These are phyloP conservation scores for Rhinogobius similis DNA, from an alignment of 2,113 vertebrate genomes.

Conservation along the genomic window DNA sequence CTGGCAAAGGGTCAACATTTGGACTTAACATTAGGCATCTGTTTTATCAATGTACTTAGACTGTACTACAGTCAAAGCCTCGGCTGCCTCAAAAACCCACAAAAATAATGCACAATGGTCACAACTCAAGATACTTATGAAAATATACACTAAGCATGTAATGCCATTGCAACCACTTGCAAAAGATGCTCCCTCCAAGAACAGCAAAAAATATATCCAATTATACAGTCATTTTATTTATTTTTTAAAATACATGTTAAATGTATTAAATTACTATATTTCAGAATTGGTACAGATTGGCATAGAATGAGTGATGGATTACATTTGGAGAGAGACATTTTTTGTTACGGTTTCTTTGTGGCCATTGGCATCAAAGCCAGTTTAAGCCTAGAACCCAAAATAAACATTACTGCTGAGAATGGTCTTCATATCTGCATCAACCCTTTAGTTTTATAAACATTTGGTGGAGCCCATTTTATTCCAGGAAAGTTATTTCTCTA, in stretches of 20 bases:
- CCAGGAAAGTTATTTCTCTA: conserved; percentile 56
- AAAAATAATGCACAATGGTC: background rate
- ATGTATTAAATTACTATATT: background rate
- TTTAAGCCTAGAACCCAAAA: conserved; percentile 64
- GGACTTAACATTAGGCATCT: background rate
- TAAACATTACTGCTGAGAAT: conserved; percentile 61
- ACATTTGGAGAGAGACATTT: background rate
- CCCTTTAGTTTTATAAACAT: conserved; percentile 67
- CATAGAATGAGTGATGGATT: background rate
- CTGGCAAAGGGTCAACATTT: background rate
- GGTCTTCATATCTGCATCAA: conserved; percentile 55
- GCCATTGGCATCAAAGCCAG: conserved; percentile 48
- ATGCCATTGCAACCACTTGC: background rate
- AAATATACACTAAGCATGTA: background rate
- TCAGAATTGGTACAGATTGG: background rate
- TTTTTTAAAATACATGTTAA: no score
- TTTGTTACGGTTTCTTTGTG: conserved; percentile 17
- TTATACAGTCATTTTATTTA: no score
- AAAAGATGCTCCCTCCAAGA: background rate
- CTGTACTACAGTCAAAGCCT: background rate
- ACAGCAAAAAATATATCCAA: no score
- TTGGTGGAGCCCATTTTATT: conserved; percentile 50
- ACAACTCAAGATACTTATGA: background rate
- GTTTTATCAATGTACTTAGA: conserved; percentile 2
- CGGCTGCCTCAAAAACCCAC: background rate